Evolutionary conservation across 2,113 vertebrate species (phyloP).

Genomic region (Thamnaconus septentrionalis): DNA sequence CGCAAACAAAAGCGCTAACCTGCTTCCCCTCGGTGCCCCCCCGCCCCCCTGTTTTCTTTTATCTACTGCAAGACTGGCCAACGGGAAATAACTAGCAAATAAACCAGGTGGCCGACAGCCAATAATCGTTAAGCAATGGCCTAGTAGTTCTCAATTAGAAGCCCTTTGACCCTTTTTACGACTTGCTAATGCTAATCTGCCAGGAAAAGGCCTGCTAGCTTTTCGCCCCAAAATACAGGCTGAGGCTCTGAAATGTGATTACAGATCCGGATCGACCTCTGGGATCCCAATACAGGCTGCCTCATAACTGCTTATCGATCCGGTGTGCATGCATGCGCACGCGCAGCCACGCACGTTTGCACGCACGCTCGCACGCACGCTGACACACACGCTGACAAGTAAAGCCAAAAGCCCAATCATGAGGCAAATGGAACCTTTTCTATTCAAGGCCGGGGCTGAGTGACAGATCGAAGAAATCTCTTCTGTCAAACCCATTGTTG

Average conservation of each 20-base stretch:
- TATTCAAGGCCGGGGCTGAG: conserved; percentile 38
- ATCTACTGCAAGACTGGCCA: conserved; percentile 29
- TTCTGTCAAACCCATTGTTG: conserved; percentile 20
- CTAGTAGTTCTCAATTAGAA: conserved; percentile 30
- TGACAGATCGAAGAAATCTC: conserved; percentile 42
- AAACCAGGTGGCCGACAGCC: conserved; percentile 19
- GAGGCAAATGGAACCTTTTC: conserved; percentile 62
- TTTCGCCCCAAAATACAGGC: conserved; percentile 22
- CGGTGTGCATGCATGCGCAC: conserved; percentile 14
- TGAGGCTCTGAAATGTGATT: conserved; percentile 66
- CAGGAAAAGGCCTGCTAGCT: conserved; percentile 32
- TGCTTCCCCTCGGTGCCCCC: too few relatives aligned
- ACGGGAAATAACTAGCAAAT: conserved; percentile 30
- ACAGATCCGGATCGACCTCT: conserved; percentile 59
- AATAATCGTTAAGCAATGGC: conserved; percentile 33
- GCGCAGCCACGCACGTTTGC: background rate
- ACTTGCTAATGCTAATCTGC: conserved; percentile 25
- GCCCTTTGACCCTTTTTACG: conserved; percentile 36
- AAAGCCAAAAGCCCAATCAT: conserved; percentile 49
- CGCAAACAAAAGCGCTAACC: too few relatives aligned
- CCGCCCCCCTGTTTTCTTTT: conserved; percentile 21
- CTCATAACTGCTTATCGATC: conserved; percentile 74
- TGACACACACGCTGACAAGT: conserved; percentile 13
- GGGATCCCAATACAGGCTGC: conserved; percentile 42
- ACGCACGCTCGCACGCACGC: conserved; percentile 24